Base-by-base conservation (phyloP, 1,140 invertebrate species). In the Callitettix versicolor region DNA sequence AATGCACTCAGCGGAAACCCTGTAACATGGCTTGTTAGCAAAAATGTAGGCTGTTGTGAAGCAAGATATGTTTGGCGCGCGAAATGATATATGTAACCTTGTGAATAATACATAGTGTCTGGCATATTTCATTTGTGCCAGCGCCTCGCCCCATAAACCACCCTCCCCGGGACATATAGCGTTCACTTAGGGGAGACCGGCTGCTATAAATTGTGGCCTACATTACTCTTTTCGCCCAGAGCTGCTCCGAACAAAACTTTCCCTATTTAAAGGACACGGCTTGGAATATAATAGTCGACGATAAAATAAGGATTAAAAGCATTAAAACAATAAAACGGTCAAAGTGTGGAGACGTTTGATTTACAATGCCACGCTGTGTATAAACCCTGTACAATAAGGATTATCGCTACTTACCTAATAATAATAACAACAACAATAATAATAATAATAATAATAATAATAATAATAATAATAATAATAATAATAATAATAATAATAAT, bases 51-150 rank as follows among this genome's bases (percentile, higher is more conserved):
- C 26, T 30, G 26, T 30, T 30, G 3, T 30, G 9, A 30, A 30
- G 48, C 48, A 36, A 51, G 48, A 51, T 26, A 38, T 30, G 26
- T 30, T 30, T 30, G 26, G 26, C 26, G 26, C 26, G 48, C 3
- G 41, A 26, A 47, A 55, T 55, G 53, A 55, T 46, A 36, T 55
- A 55, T 33, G 36, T 15, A 17, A 17, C 40, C 26, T 36, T 18
- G 42, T 55, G 53, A 55, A 47, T 55, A 44, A 55, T 55, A 55
- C 43, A 47, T 47, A 41, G 15, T 12, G 53, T 22, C 44, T 55
- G 53, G 42, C 44, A 55, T 55, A 55, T 55, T 55, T 55, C 53
- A 55, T 55, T 47, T 47, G 42, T 17, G 42, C 30, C 18, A 30
- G 22, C 41, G 17, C 40, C 36, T 47, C 42, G 42, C 12, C 33